A percentile compares a stretch with the other conserved stretches of the same genome.
phyloP scores from a whole-genome alignment of 2,888 invertebrate genomes.

The Coremacera marginata region DNA sequence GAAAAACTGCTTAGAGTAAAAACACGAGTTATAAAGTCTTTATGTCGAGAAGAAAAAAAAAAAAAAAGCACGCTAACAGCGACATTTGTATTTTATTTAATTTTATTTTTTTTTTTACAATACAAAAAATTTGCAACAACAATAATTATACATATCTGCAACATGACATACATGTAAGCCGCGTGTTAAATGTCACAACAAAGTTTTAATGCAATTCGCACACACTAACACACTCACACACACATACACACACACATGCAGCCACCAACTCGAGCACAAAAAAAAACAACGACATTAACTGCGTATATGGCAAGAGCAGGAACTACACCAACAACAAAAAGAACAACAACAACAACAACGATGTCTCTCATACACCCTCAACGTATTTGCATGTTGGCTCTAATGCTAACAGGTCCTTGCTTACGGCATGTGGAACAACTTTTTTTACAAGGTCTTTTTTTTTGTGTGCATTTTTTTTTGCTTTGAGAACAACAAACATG shows the following conservation, averaged over 20 bases:
- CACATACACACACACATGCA: not conserved
- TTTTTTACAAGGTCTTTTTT: constrained; percentile 6
- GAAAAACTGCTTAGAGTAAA: not conserved
- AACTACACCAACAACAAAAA: not conserved
- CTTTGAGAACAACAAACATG: too few relatives aligned
- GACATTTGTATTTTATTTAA: not conserved
- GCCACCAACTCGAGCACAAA: not conserved
- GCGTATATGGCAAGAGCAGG: not conserved
- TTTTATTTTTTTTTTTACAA: not conserved
- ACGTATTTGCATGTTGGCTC: constrained; percentile 1
- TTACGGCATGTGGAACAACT: not conserved
- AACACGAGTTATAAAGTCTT: not conserved
- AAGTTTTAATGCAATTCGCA: constrained; percentile 14
- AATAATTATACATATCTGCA: not conserved
- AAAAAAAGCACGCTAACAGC: constrained; percentile 20
- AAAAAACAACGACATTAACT: not conserved
- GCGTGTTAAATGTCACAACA: constrained; percentile 33
- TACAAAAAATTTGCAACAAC: not conserved
- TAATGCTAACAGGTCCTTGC: constrained; percentile 18
- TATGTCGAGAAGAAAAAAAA: constrained; percentile 6
- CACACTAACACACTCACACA: not conserved
- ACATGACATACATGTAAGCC: constrained; percentile 19
- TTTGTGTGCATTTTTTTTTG: constrained; percentile 1
- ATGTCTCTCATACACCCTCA: not conserved
- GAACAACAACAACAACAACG: not conserved